Base-by-base conservation (phyloP, 2,113 vertebrate genomes). In the Vombatus ursinus region DNA sequence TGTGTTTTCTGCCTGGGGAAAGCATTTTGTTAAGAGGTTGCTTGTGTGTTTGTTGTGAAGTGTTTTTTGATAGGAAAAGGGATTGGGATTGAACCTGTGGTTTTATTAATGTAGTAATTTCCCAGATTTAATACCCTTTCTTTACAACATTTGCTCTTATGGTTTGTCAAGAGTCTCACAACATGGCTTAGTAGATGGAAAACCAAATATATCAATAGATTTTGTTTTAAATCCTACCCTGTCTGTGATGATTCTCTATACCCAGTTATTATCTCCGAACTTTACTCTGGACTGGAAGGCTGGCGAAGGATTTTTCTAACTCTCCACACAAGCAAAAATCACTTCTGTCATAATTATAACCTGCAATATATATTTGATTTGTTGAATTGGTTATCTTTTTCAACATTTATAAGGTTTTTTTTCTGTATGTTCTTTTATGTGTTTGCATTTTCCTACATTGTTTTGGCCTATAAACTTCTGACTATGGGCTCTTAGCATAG, bases 371-470 rank as follows among this genome's bases (percentile, higher is more conserved):
- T 92, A 8, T 52, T 91, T 24, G 31, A 91, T 93, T 3, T 48
- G 14, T 90, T 90, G 37, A 28, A 92, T 44, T 84, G 37, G 16
- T 90, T 28, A 51, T 90, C 23, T 37, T 94, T 53, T 93, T 84
- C 26, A 11, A 44, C 54, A 19, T 54, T 91, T 92, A 47, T 93
- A 90, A 90, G 93, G 89, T 11, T 49, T 2, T 94, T 37, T 37
- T 50, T 9, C 47, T 57, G 89, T 94, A 54, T 61, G 84, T 44
- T 50, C 47, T 93, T 92, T 92, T 57, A 28, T 93, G 0, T 90
- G 48, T 95, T 95, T 93, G 14, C n/a, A 10, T 91, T 44, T 90
- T 7, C 44, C 47, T 9, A n/a, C 91, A 23, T 68, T 96, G 91
- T 93, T 48, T 48, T 93, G 53, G n/a, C 28, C 8, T 94, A 94